Base-by-base conservation (phyloP, 2,113 vertebrate genomes). In the Takifugu flavidus region DNA sequence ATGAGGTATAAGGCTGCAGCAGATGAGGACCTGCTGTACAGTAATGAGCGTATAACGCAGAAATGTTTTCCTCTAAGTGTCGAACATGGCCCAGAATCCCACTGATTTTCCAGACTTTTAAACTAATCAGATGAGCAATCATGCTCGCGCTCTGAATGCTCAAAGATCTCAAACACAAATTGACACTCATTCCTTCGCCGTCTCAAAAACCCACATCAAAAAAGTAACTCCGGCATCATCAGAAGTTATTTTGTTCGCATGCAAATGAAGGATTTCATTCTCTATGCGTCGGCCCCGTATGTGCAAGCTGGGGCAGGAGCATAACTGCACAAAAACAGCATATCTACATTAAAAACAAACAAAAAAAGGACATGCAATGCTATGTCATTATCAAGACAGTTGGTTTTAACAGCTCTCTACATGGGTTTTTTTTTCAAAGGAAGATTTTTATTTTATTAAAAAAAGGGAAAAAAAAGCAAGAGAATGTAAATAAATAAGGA, bases 301-400 rank as follows among this genome's bases (percentile, higher is more conserved):
- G 62, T 81, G 79, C 86, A 88, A 80, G 84, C 84, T 84, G 68
- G 79, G 79, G 68, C 74, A 66, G 58, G 45, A 74, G 78, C 58
- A 79, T 26, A 83, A 75, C 70, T 65, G 63, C 58, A 79, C 70
- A 85, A 69, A 83, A 86, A 47, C 67, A 78, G 50, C 67, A 67
- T 68, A 66, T 76, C 69, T 76, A 65, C 68, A 70, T 72, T 55
- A 51, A 14, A 56, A 79, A 39, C 34, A 61, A 61, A 56, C 59
- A 52, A 55, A 62, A 70, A 67, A 66, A 69, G 54, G 57, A 80
- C 88, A 87, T 88, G 88, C 88, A 89, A 75, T 83, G 67, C 76
- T 85, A 68, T 65, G 75, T 77, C 68, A 39, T 79, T 65, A 78
- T 76, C 65, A 83, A 77, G 70, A 80, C n/a, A 3, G 60, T 62